Conservation (phyloP, 1,140 invertebrate species). For the Ips nitidus region DNA sequence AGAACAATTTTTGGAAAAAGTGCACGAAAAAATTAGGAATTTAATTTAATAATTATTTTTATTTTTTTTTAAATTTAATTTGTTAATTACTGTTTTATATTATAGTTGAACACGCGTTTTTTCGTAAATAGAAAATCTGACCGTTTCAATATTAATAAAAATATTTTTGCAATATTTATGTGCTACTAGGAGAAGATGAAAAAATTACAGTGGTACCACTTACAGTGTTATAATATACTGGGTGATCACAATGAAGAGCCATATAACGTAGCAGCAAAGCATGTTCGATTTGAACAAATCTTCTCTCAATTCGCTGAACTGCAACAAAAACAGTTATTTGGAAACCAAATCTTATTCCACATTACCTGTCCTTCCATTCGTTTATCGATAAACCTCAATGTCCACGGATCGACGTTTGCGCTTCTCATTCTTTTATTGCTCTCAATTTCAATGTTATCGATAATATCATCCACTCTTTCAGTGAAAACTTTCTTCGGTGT, state of each 20-base stretch:
- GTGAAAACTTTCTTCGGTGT: conserved; percentile 43
- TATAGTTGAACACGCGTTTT: too few relatives aligned
- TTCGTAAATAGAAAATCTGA: too few relatives aligned
- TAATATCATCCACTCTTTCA: conserved; percentile 82
- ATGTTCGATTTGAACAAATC: conserved; percentile 95
- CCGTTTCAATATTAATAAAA: too few relatives aligned
- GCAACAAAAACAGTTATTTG: conserved; percentile 3
- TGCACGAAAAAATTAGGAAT: too few relatives aligned
- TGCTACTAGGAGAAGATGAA: neutral
- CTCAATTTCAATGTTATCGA: conserved; percentile 88
- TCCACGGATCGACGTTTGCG: conserved; percentile 84
- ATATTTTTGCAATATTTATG: too few relatives aligned
- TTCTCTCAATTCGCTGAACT: conserved; percentile 87
- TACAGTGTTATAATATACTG: conserved; percentile 42
- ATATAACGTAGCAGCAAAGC: conserved; percentile 86
- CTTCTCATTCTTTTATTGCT: conserved; percentile 89
- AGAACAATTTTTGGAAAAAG: too few relatives aligned
- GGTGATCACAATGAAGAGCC: conserved; percentile 83
- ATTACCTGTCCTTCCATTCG: conserved; percentile 58
- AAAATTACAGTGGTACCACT: conserved; percentile 22
- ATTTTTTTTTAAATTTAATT: too few relatives aligned
- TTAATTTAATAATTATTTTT: too few relatives aligned
- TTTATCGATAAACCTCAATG: conserved; percentile 78
- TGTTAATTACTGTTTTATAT: too few relatives aligned
- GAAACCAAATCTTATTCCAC: too few relatives aligned